Evolutionary conservation across 2,113 vertebrate genomes (phyloP), one percentile per base, ranked within the genome.

Genomic region (Lagopus muta): DNA sequence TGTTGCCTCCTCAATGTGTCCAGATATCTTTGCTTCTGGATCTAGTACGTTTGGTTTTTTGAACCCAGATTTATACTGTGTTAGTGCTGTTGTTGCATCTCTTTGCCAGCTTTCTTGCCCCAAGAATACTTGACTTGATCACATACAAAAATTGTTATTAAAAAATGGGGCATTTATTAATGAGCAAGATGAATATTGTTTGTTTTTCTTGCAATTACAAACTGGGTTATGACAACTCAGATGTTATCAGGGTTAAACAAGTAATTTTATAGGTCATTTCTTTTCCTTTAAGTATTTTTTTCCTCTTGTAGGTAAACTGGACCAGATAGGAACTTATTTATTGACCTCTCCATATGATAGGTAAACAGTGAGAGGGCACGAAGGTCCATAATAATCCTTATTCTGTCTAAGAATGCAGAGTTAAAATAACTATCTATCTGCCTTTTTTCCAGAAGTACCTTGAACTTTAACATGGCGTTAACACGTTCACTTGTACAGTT

Each of bases 371-470:
- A 85, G 92, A 95, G 84, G 92, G 81, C 82, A 92, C 85, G 92
- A 92, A 75, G 91, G 92, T 96, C 94, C 94, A 86, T 92, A 93
- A 89, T 93, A 92, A 82, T 83, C 38, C 5, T 94, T 97, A 89
- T 83, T 93, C 91, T 95, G 82, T 74, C 72, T 97, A 94, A 94
- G 93, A 96, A 96, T 79, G 88, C 95, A 92, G 95, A 94, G 80
- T 95, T 93, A 91, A 88, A 97, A 65, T 87, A 88, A 95, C 77
- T 93, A 60, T 65, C 77, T 93, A 62, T 66, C 83, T 96, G 79
- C 95, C 97, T 97, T 97, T 97, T 95, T 90, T 97, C 95, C 97
- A 96, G 88, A 97, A 97, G 94, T 96, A 96, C 96, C 96, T 97
- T 97, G 95, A 96, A 96, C 94, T 95, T 97, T 96, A 92, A 93